Evolutionary conservation across 2,797 vertebrate species (phyloP).

Genomic region (Mus caroli): DNA sequence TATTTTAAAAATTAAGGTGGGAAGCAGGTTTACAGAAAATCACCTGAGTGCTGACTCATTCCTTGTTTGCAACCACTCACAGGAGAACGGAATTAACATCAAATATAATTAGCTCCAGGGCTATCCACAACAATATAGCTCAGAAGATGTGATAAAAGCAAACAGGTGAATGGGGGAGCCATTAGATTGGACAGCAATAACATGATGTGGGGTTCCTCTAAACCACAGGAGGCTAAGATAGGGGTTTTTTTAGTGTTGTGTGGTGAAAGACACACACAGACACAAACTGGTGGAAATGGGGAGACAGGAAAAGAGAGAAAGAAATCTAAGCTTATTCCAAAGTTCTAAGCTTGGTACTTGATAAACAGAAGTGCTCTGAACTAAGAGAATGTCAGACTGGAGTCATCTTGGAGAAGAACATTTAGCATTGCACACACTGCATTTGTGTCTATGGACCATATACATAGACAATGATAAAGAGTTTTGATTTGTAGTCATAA

Average conservation of each 20-base stretch:
- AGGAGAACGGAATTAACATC: no score
- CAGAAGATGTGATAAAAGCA: conserved; percentile 60
- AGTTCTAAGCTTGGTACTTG: conserved; percentile 57
- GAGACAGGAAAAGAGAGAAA: background rate
- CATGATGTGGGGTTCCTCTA: conserved; percentile 34
- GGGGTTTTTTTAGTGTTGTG: background rate
- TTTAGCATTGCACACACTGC: conserved; percentile 6
- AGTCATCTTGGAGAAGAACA: background rate
- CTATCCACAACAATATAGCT: background rate
- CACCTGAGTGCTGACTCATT: no score
- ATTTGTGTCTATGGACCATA: conserved; percentile 46
- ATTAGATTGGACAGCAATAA: background rate
- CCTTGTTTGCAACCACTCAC: no score
- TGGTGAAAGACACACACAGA: background rate
- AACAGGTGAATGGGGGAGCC: conserved; percentile 39
- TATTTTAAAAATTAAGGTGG: no score
- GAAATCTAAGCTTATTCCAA: conserved; percentile 50
- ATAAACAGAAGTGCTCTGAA: conserved; percentile 3
- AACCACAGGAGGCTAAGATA: conserved; percentile 9
- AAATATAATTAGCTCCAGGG: no score
- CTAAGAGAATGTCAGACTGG: background rate
- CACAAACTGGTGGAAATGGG: background rate
- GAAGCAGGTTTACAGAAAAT: no score
- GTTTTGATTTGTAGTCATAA: conserved; percentile 61
- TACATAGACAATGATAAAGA: background rate